These are phyloP conservation scores for Hycleus cichorii DNA, from an alignment of 1,140 invertebrate genomes.

Conservation along the genomic window DNA sequence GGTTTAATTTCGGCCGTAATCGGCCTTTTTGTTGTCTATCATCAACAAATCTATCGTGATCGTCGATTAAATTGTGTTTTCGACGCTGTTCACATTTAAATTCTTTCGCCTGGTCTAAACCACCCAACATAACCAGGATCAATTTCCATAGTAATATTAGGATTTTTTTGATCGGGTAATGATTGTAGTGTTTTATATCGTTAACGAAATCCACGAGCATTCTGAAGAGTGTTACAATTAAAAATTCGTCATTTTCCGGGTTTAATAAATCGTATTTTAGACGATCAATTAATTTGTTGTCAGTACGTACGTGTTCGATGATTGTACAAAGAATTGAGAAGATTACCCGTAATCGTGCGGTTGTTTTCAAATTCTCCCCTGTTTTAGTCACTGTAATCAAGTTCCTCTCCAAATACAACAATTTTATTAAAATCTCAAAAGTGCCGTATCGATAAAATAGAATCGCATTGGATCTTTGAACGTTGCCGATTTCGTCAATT, in stretches of 20 bases:
- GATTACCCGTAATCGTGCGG: background rate
- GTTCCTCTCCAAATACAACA: background rate
- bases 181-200: background rate
- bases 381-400: no score
- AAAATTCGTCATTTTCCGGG: background rate
- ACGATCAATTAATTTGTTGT: background rate
- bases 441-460: background rate
- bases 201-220: background rate
- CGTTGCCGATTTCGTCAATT: background rate
- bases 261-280: background rate
- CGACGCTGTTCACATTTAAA: background rate
- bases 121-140: background rate
- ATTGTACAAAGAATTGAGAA: background rate
- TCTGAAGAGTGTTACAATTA: background rate
- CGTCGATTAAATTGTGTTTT: background rate
- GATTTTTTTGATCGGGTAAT: conserved; percentile 2
- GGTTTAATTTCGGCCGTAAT: background rate
- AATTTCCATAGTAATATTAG: background rate
- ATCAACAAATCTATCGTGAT: background rate
- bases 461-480: background rate
- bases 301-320: background rate
- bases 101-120: background rate
- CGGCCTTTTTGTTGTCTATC: background rate
- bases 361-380: background rate
- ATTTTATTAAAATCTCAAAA: background rate